These are phyloP conservation scores for Bombus sibiricus DNA, from an alignment of 1,140 invertebrate species.

Conservation along the genomic window DNA sequence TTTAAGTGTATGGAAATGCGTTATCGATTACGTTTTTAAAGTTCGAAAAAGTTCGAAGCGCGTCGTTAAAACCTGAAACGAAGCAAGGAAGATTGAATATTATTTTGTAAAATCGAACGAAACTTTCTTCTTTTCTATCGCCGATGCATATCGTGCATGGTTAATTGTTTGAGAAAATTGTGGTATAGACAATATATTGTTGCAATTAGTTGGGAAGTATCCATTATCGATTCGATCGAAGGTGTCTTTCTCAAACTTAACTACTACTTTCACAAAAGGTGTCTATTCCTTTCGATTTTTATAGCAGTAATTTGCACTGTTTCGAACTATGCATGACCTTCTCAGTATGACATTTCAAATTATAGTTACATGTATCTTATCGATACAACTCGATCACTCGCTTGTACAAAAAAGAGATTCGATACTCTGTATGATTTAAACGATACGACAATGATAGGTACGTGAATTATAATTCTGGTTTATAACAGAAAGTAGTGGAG, in stretches of 20 bases:
- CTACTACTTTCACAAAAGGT: constrained; percentile 18
- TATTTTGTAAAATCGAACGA: background rate
- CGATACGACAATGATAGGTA: too few species aligned
- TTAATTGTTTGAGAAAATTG: constrained; percentile 37
- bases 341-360: too few species aligned
- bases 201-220: constrained; percentile 8
- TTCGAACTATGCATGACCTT: background rate
- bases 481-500: background rate
- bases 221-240: constrained; percentile 40
- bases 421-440: too few species aligned
- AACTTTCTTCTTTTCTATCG: constrained; percentile 5
- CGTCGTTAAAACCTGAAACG: background rate
- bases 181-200: constrained; percentile 10
- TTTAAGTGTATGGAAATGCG: background rate
- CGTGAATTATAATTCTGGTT: background rate
- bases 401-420: too few species aligned
- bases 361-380: too few species aligned
- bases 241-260: constrained; percentile 30
- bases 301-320: background rate
- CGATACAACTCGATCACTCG: too few species aligned
- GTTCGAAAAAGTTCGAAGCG: background rate
- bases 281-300: background rate
- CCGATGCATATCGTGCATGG: background rate
- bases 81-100: background rate
- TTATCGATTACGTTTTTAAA: background rate